Base-by-base conservation (phyloP, 1,140 invertebrate species). In the Laodelphax striatellus region DNA sequence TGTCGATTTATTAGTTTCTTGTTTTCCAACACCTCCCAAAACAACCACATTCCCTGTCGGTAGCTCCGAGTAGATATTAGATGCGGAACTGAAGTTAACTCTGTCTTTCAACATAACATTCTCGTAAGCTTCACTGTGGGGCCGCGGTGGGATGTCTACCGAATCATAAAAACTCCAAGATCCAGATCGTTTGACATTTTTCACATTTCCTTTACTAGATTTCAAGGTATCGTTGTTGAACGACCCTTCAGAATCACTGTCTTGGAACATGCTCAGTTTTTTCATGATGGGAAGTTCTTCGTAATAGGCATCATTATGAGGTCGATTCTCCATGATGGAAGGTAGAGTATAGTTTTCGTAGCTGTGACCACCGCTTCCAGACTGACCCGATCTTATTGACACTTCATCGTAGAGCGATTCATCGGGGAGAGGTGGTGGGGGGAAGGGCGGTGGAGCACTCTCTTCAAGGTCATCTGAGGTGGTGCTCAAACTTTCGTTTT, bases 91-190 rank as follows among this genome's bases (percentile, higher is more conserved):
- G 44, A 56, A 22, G 16, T 55, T 24, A 21, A 52, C 24, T 16
- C 22, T 57, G n/a, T 61, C 53, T 55, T 62, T 56, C n/a, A 64
- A 24, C 13, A 57, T 60, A 11, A 65, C 64, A 63, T 65, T 65
- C 38, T 63, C 64, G 56, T 65, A 65, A 65, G 65, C 43, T 69
- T 76, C 1, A 64, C 57, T 24, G 65, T 64, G 4, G 70, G 71
- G 5, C 64, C 62, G 2, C 17, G 28, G 0, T 68, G 69, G 2
- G 63, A 60, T 56, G 63, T 57, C 42, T 0, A 68, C 72, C 0
- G 70, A 50, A 57, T 80, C 79, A 65, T 80, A 80, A 65, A 78
- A 80, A 4, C 71, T 76, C 78, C 79, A 81, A 0, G 79, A 81
- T 43, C 75, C 75, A 1, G 78, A 80, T 42, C 77, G 34, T 67